These are phyloP conservation scores for Bubalus kerabau DNA, from an alignment of 2,113 vertebrate genomes.

Conservation along the genomic window DNA sequence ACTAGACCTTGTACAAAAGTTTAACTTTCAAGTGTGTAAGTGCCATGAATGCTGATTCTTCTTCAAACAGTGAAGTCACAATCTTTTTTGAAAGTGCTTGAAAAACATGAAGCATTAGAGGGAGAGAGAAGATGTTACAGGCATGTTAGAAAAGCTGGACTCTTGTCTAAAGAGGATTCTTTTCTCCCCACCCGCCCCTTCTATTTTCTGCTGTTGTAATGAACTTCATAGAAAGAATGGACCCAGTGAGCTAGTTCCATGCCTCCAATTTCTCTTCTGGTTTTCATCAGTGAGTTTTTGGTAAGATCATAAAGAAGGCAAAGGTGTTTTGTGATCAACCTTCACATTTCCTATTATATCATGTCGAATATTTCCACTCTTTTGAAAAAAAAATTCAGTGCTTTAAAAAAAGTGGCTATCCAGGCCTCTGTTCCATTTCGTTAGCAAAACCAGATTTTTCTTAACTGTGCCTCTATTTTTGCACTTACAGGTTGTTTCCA, in stretches of 20 bases:
- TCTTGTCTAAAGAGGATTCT: background rate
- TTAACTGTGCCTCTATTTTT: slow-evolving; percentile 44
- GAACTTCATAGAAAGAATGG: background rate
- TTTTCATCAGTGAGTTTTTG: background rate
- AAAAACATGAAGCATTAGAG: background rate
- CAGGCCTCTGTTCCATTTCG: background rate
- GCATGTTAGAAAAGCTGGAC: background rate
- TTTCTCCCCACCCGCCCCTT: background rate
- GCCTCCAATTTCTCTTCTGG: background rate
- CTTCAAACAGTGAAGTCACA: background rate
- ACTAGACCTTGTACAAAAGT: background rate
- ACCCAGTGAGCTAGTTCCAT: background rate
- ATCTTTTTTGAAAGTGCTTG: background rate
- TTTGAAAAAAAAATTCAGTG: background rate
- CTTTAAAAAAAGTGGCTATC: background rate
- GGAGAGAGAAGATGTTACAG: background rate
- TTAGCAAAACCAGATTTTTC: slow-evolving; percentile 38
- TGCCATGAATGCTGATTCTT: background rate
- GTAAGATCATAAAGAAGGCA: background rate
- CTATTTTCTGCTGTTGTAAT: background rate
- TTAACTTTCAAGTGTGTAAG: background rate
- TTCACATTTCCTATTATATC: background rate
- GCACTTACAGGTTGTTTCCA: slow-evolving; percentile 46
- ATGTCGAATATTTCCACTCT: background rate
- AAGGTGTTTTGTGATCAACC: background rate